These are phyloP conservation scores for Aquatica leii DNA, from an alignment of 2,888 invertebrate species.

Conservation along the genomic window DNA sequence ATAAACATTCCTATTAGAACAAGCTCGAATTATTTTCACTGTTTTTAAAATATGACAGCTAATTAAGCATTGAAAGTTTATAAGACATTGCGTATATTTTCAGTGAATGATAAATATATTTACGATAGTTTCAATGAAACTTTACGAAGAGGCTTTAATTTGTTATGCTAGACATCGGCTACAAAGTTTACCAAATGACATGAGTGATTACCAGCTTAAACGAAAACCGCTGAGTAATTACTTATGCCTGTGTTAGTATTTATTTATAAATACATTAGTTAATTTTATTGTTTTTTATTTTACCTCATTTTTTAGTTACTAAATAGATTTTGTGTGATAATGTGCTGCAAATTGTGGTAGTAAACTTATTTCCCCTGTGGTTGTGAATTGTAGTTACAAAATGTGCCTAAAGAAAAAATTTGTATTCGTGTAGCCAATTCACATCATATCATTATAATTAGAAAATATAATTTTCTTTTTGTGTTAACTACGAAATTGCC, in stretches of 20 bases:
- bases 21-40: slow-evolving; percentile 22
- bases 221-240: too few species aligned
- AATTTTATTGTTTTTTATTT: background rate
- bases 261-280: background rate
- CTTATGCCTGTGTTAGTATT: too few species aligned
- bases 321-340: slow-evolving; percentile 16
- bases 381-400: slow-evolving; percentile 23
- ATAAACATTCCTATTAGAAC: slow-evolving; percentile 21
- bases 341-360: background rate
- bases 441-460: background rate
- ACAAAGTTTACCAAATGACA: slow-evolving; percentile 2
- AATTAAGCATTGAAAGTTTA: background rate
- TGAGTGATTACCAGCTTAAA: background rate
- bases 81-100: background rate
- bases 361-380: slow-evolving; percentile 18
- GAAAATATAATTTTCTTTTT: background rate
- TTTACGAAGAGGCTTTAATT: background rate
- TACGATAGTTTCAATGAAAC: slow-evolving; percentile 10
- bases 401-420: slow-evolving; percentile 20
- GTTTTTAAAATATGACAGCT: slow-evolving; percentile 3
- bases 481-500: too few species aligned
- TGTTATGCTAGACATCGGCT: slow-evolving; percentile 2
- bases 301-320: slow-evolving; percentile 13
- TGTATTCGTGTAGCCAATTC: background rate
- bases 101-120: background rate